Base-by-base conservation (phyloP, 1,140 invertebrate species). In the Cryptotermes secundus region DNA sequence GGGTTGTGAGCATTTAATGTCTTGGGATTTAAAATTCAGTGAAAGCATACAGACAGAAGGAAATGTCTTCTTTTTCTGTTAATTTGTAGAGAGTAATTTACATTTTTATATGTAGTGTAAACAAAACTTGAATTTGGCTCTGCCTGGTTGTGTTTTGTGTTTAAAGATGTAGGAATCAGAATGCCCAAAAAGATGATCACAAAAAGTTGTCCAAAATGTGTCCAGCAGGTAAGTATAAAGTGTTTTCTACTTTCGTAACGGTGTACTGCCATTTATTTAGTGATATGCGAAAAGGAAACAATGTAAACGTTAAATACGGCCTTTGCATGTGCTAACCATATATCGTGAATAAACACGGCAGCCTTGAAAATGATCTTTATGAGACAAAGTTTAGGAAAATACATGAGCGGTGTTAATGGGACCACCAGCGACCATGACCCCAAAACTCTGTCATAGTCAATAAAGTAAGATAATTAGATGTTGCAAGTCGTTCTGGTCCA, bases 191-290 rank as follows among this genome's bases (percentile, higher is more conserved):
- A 92, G 88, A 92, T 91, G 82, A 93, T 93, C 85, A 92, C 91
- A 83, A 93, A 93, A 90, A 91, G 90, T 79, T 93, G 92, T 85
- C 92, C 92, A 0, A 93, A 93, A 88, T 93, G 92, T 87, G 92
- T 92, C 87, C 91, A 91, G 85, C 92, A 93, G 90, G 92, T 92
- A 89, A 88, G 35, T 31, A 14, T 24, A 36, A 65, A 85, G 72
- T 36, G 83, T 80, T 81, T 19, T 65, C 59, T 80, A 26, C 2
- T 84, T 49, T 14, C 6, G 19, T 31, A 19, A 36, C 34, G n/a
- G 42, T 38, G 16, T 80, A n/a, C 2, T 72, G 26, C 34, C n/a
- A 65, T 83, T 83, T 3, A 12, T 24, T 35, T 22, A 34, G 14
- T 72, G 10, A 83, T 83, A 38, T 84, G 31, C 26, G 4, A 6